Evolutionary conservation across 2,888 invertebrate species (phyloP).

Genomic region (Drosophila kambysellisi): DNA sequence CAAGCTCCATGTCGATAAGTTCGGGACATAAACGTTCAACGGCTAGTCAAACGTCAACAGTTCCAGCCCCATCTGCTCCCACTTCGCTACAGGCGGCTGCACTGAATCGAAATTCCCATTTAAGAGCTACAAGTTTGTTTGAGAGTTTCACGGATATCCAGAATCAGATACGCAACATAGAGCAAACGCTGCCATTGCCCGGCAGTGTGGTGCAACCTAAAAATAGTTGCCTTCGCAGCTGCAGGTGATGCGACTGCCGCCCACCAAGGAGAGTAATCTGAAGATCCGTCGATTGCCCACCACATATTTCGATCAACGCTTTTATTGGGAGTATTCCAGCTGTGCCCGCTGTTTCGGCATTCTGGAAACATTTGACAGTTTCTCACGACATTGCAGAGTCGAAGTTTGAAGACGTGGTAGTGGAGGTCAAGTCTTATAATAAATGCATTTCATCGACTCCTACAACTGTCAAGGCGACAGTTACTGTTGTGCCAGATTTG

Average conservation of each 20-base stretch:
- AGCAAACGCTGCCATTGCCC: constrained; percentile 55
- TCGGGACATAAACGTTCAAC: background rate
- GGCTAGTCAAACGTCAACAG: background rate
- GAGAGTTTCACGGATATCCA: constrained; percentile 70
- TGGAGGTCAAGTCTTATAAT: constrained; percentile 53
- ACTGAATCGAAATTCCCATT: constrained; percentile 42
- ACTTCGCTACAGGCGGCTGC: background rate
- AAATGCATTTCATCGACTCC: background rate
- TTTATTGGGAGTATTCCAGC: constrained; percentile 70
- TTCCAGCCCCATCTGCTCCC: background rate
- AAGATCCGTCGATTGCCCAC: constrained; percentile 44
- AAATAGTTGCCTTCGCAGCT: constrained; percentile 13
- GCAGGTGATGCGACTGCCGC: constrained; percentile 18
- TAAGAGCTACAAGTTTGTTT: constrained; percentile 46
- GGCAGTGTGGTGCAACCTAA: constrained; percentile 57
- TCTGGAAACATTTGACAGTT: constrained; percentile 59
- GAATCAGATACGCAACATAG: constrained; percentile 68
- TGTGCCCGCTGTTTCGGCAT: constrained; percentile 64
- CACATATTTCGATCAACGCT: constrained; percentile 53
- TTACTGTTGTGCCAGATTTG: background rate
- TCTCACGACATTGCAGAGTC: constrained; percentile 43
- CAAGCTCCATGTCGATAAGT: constrained; percentile 12
- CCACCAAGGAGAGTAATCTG: constrained; percentile 7
- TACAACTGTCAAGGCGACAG: background rate
- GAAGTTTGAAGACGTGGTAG: constrained; percentile 33